These are phyloP conservation scores for Regulus satrapa DNA, from an alignment of 2,113 vertebrate genomes.

Conservation along the genomic window DNA sequence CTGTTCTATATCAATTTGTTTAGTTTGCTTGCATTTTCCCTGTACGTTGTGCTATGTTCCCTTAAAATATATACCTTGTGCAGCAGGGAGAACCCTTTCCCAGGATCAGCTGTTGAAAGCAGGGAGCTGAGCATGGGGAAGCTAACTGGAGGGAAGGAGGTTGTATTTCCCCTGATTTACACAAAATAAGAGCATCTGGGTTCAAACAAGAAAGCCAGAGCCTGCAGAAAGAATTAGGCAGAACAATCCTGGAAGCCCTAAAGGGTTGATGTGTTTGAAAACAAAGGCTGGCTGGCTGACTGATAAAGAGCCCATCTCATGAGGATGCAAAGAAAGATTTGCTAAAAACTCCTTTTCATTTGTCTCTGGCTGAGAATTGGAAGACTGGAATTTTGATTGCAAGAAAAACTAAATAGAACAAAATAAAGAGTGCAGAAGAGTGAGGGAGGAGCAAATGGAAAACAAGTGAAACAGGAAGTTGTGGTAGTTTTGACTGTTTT, in stretches of 20 bases:
- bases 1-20: background rate
- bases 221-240: background rate
- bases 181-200: background rate
- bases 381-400: background rate
- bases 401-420: background rate
- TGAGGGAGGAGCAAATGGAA: background rate
- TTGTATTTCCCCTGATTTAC: background rate
- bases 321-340: background rate
- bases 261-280: background rate
- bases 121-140: background rate
- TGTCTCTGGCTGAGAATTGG: background rate
- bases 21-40: background rate
- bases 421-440: background rate
- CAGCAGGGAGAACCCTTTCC: background rate
- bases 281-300: background rate
- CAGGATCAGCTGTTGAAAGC: background rate
- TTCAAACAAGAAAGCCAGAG: background rate
- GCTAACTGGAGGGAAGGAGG: background rate
- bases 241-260: background rate
- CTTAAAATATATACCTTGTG: background rate
- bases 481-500: background rate
- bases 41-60: fast-evolving
- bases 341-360: background rate
- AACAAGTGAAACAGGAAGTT: background rate
- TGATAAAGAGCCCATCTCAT: background rate